Evolutionary conservation across 2,113 vertebrate species (phyloP), one percentile per base, ranked within the genome.

Genomic region (Tonatia bakeri): DNA sequence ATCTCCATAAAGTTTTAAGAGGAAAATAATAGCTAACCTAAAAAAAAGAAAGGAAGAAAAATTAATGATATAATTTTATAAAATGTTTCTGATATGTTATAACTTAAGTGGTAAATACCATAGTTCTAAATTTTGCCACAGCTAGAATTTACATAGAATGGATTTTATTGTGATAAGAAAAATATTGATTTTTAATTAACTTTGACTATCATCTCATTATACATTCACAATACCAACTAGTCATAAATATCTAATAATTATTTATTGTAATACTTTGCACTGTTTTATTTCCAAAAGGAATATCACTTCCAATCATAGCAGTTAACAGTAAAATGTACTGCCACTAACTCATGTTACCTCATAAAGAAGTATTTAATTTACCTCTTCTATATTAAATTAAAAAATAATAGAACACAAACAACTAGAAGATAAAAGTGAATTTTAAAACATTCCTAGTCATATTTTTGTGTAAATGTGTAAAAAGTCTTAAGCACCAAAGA

Each of bases 1-100:
- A 99, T 90, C 99, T 99, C 99, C 99, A 99, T 96, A 99, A 98
- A 5, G 99, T 99, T 98, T 99, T 99, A 91, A 99, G 98, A 38
- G 99, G 99, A 98, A 99, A 99, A 98, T 99, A 99, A 97, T 99
- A 99, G 97, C 99, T 99, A 98, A 99, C 99, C 99, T 99, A 97
- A 72, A 97, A 97, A 85, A 36, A 61, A 94, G 13, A 88, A 36
- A 19, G 93, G 81, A 88, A 28, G 17, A 93, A 92, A 94, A 88
- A 93, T 88, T 79, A 96, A 73, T 52, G 79, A 0, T 73, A 26
- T 69, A 14, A 86, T 47, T 87, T 91, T 86, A 86, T 47, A 76
- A 79, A 15, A 61, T 70, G 1, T 12, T 70, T 84, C n/a, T 87
- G 28, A 50, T 36, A 87, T 14, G 36, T 50, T 70, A 38, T 31